phyloP scores from a whole-genome alignment of 2,797 vertebrate species.

The Trachurus trachurus region DNA sequence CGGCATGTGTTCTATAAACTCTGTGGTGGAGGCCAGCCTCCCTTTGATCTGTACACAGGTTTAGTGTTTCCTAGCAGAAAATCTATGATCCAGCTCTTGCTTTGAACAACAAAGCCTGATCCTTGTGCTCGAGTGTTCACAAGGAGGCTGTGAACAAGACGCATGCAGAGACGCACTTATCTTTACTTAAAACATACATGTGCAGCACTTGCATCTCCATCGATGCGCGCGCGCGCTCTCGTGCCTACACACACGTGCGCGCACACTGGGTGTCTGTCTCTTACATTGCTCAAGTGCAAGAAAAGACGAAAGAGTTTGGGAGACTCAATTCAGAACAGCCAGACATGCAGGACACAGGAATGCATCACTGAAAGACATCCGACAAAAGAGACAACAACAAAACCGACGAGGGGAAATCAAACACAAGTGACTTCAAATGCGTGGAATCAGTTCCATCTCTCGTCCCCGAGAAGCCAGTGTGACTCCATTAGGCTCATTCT shows the following conservation, averaged over 20 bases:
- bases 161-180: not conserved
- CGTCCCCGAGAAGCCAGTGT: conserved; percentile 41
- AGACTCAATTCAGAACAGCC: conserved; percentile 37
- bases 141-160: conserved; percentile 13
- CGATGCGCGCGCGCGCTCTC: not conserved
- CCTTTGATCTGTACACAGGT: conserved; percentile 65
- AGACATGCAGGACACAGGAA: conserved; percentile 48
- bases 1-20: conserved; percentile 49
- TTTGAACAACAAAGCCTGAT: conserved; percentile 67
- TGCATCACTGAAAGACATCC: conserved; percentile 30
- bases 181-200: conserved; percentile 22
- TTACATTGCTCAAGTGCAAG: conserved; percentile 31
- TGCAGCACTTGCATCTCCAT: not conserved
- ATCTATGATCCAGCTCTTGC: conserved; percentile 60
- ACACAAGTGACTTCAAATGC: conserved; percentile 63
- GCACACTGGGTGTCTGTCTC: not conserved
- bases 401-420: conserved; percentile 64
- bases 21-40: conserved; percentile 45
- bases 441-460: conserved; percentile 50
- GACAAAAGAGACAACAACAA: conserved; percentile 59
- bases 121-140: conserved; percentile 35
- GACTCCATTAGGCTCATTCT: conserved; percentile 70
- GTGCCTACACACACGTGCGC: not conserved
- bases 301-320: conserved; percentile 39
- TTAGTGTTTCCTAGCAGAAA: conserved; percentile 60